phyloP scores from a whole-genome alignment of 2,888 invertebrate species.

The Epinotia ramella region DNA sequence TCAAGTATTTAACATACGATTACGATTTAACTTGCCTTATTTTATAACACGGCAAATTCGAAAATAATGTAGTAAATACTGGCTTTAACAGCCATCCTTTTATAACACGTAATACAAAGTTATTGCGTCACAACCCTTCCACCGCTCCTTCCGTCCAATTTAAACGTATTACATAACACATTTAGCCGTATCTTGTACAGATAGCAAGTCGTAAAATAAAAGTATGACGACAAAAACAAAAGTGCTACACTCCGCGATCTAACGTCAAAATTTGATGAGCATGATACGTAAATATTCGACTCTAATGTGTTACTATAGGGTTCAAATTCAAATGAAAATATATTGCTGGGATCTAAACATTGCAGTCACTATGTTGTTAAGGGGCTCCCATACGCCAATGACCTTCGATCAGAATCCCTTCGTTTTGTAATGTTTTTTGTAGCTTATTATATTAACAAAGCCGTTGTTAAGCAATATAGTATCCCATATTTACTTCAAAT shows the following conservation, averaged over 20 bases:
- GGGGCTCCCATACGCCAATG: no score
- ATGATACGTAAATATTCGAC: not conserved
- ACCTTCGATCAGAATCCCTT: no score
- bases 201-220: conserved; percentile 74
- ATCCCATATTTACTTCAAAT: no score
- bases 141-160: conserved; percentile 63
- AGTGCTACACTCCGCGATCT: not conserved
- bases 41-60: not conserved
- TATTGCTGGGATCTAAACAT: not conserved
- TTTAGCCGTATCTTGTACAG: conserved; percentile 68
- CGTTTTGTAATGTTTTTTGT: no score
- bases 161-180: conserved; percentile 66
- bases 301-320: not conserved
- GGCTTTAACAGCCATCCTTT: conserved; percentile 19
- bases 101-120: conserved; percentile 41
- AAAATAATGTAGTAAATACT: conserved; percentile 13
- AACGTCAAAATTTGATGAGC: not conserved
- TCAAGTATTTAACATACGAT: not conserved
- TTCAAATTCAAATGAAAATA: not conserved
- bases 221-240: conserved; percentile 50
- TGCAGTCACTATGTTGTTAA: not conserved
- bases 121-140: conserved; percentile 48
- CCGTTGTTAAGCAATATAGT: no score
- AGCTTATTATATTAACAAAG: no score
- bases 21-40: not conserved